phyloP scores from a whole-genome alignment of 2,113 vertebrate species.

The Charina bottae region DNA sequence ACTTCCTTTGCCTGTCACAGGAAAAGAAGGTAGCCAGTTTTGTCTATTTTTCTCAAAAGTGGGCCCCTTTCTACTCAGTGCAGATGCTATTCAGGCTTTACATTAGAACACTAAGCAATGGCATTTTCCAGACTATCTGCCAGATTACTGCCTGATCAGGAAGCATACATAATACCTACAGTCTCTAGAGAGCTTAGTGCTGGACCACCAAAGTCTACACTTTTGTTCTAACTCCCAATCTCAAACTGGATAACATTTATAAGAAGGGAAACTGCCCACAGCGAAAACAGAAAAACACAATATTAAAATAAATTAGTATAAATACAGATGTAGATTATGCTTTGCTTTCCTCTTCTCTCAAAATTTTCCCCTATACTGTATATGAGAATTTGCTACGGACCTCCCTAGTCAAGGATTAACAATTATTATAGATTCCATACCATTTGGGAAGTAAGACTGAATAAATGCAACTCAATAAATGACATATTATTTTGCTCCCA shows the following conservation, averaged over 20 bases:
- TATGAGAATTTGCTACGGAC: neutral
- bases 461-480: neutral
- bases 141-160: constrained; percentile 32
- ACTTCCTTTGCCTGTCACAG: neutral
- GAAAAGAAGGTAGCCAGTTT: neutral
- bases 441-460: neutral
- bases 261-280: neutral
- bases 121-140: constrained; percentile 39
- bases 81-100: constrained; percentile 5
- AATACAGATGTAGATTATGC: neutral
- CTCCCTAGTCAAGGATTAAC: neutral
- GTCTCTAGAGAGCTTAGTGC: constrained; percentile 1
- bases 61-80: neutral
- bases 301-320: neutral
- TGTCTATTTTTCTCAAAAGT: neutral
- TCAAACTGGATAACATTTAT: neutral
- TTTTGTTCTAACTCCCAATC: constrained; percentile 15
- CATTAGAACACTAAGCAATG: constrained; percentile 20
- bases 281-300: neutral
- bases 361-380: neutral
- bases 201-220: constrained; percentile 14
- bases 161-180: constrained; percentile 28
- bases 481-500: neutral
- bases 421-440: neutral
- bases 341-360: neutral